phyloP scores from a whole-genome alignment of 2,113 vertebrate species.

The Speoplatyrhinus poulsoni region DNA sequence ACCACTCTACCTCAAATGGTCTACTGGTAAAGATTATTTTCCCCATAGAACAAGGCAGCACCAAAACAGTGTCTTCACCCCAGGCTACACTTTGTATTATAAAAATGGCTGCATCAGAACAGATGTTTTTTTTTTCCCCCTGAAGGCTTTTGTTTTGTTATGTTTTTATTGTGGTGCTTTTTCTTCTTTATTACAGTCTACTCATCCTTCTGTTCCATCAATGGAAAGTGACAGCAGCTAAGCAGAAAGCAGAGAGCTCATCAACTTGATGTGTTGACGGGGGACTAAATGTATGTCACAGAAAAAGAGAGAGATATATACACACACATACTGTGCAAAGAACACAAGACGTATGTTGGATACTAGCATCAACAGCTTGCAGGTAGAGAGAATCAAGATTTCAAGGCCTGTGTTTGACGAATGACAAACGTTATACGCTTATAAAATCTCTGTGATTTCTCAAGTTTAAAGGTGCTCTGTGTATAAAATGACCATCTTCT shows the following conservation, averaged over 20 bases:
- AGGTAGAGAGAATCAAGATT: background rate
- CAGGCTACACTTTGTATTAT: slow-evolving; percentile 46
- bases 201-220: slow-evolving; percentile 11
- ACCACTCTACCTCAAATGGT: background rate
- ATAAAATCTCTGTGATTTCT: too few relatives aligned
- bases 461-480: too few relatives aligned
- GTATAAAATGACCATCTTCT: too few relatives aligned
- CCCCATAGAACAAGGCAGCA: slow-evolving; percentile 20
- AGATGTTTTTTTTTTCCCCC: slow-evolving; percentile 4
- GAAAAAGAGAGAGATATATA: background rate
- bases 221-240: slow-evolving; percentile 54
- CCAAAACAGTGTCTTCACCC: slow-evolving; percentile 27
- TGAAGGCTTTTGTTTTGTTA: background rate
- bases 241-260: slow-evolving; percentile 33
- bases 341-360: slow-evolving; percentile 12
- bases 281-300: slow-evolving; percentile 14
- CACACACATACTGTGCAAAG: background rate
- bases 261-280: slow-evolving; percentile 17
- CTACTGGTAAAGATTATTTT: background rate
- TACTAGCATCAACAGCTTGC: slow-evolving; percentile 18
- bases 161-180: background rate
- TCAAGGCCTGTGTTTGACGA: background rate
- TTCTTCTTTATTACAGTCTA: slow-evolving; percentile 9
- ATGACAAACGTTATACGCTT: background rate
- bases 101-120: slow-evolving; percentile 7